phyloP scores from a whole-genome alignment of 2,888 invertebrate genomes.

The Nasonovia ribisnigri region DNA sequence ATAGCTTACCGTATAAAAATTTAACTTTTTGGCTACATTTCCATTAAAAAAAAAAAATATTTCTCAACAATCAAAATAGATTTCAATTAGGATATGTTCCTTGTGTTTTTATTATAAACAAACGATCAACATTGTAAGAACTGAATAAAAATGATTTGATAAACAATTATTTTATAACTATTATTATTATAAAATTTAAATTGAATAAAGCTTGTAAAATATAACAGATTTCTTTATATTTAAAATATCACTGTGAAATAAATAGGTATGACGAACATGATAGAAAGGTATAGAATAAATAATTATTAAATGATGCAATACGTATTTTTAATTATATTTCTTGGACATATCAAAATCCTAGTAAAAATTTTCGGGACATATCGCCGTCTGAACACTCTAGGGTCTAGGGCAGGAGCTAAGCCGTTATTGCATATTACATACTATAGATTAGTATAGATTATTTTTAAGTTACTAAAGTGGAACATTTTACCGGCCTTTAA shows the following conservation, averaged over 20 bases:
- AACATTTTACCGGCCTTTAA: too few relatives aligned
- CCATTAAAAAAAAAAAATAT: background rate
- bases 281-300: background rate
- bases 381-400: too few relatives aligned
- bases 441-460: too few relatives aligned
- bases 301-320: background rate
- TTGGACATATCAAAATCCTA: background rate
- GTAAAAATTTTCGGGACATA: too few relatives aligned
- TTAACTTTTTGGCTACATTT: background rate
- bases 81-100: background rate
- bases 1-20: too few relatives aligned
- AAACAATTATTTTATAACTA: background rate
- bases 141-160: background rate
- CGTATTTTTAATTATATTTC: background rate
- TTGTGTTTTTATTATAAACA: background rate
- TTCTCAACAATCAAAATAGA: too few relatives aligned
- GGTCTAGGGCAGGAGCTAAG: too few relatives aligned
- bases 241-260: background rate
- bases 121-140: background rate
- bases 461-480: too few relatives aligned
- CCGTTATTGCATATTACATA: too few relatives aligned
- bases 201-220: background rate
- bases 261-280: background rate
- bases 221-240: background rate
- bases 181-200: background rate